These are phyloP conservation scores for Trissolcus brochymenae DNA, from an alignment of 2,888 invertebrate genomes.

Conservation along the genomic window DNA sequence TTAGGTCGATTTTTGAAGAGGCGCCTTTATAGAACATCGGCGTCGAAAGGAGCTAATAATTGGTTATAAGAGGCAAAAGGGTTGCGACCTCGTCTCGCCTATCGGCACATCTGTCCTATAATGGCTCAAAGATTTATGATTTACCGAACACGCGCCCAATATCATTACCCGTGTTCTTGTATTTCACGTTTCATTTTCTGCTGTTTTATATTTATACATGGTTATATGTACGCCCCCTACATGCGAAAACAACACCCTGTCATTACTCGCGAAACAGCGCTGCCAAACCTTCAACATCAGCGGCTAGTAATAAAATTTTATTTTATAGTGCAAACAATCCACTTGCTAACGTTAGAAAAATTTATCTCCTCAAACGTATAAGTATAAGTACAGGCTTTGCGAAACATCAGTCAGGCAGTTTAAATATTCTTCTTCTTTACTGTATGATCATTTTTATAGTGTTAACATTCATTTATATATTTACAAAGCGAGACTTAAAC, in stretches of 20 bases:
- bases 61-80: slow-evolving; percentile 58
- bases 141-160: slow-evolving; percentile 68
- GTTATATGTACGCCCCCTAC: slow-evolving; percentile 44
- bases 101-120: slow-evolving; percentile 74
- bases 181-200: slow-evolving; percentile 48
- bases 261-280: slow-evolving; percentile 40
- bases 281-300: slow-evolving; percentile 11
- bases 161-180: slow-evolving; percentile 64
- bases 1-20: slow-evolving; percentile 8
- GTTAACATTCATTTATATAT: too few relatives aligned
- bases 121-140: slow-evolving; percentile 71
- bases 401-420: too few relatives aligned
- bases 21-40: slow-evolving; percentile 41
- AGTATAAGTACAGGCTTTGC: too few relatives aligned
- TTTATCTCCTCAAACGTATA: too few relatives aligned
- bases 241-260: slow-evolving; percentile 52
- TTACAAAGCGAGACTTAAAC: too few relatives aligned
- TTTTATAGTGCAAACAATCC: slow-evolving; percentile 25
- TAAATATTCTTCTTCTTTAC: too few relatives aligned
- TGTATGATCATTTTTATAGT: too few relatives aligned
- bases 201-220: slow-evolving; percentile 34
- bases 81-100: slow-evolving; percentile 61
- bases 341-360: too few relatives aligned
- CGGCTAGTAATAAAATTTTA: slow-evolving; percentile 43
- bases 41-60: slow-evolving; percentile 57